Conservation (phyloP, 2,797 vertebrate species). For the Pseudocheirus occidentalis region DNA sequence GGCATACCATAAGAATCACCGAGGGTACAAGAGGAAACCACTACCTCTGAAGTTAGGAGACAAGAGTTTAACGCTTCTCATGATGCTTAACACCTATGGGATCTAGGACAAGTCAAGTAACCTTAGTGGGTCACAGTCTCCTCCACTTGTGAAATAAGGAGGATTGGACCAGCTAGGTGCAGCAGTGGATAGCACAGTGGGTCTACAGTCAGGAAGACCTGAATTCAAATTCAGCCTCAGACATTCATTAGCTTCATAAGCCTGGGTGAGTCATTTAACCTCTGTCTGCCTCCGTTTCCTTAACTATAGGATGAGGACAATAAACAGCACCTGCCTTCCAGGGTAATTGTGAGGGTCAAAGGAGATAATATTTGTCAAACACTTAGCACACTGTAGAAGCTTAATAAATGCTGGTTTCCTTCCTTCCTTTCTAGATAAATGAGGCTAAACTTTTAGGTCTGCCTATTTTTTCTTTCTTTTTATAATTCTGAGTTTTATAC, state of each 20-base stretch:
- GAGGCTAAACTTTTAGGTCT: not conserved
- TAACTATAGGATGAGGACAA: not conserved
- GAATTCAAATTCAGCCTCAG: not conserved
- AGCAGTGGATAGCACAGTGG: not conserved
- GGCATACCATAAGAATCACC: not conserved
- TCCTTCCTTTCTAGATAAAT: not conserved
- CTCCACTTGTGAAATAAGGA: not conserved
- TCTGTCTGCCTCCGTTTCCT: not conserved
- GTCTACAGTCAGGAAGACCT: not conserved
- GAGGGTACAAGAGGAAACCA: not conserved
- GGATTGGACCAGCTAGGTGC: not conserved
- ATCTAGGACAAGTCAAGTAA: not conserved
- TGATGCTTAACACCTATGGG: not conserved
- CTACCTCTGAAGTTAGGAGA: not conserved
- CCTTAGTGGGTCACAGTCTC: not conserved
- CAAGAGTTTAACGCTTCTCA: not conserved
- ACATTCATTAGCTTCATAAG: not conserved
- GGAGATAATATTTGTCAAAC: not conserved
- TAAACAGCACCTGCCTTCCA: not conserved
- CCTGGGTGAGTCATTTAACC: not conserved
- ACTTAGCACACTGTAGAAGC: not conserved
- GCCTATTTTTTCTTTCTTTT: not conserved
- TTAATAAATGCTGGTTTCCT: not conserved
- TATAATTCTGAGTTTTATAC: not conserved
- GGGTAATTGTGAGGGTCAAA: not conserved